Conservation (phyloP, 1,140 invertebrate genomes). For the Nebria ingens region DNA sequence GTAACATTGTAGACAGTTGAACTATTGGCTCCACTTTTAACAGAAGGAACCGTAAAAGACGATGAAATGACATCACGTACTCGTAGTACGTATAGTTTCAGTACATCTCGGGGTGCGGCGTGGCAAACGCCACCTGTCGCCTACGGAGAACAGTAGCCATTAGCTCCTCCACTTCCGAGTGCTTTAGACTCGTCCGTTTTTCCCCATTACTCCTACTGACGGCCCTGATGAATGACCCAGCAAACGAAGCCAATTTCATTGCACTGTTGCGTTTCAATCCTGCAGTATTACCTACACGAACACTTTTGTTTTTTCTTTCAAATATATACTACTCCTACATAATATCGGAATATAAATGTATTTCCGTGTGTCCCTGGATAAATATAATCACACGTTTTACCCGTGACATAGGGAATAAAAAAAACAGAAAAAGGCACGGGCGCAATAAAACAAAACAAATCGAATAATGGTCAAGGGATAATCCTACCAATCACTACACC, state of each 20-base stretch:
- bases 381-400: background rate
- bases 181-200: too few species aligned
- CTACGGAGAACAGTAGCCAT: constrained; percentile 20
- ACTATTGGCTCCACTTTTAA: too few species aligned
- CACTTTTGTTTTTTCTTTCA: background rate
- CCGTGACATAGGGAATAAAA: background rate
- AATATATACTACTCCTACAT: too few species aligned
- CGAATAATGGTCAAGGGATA: background rate
- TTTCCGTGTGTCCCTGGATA: background rate
- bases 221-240: constrained; percentile 26
- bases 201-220: too few species aligned
- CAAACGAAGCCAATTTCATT: constrained; percentile 30
- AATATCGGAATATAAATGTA: too few species aligned
- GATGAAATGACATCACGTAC: too few species aligned
- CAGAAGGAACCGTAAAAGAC: too few species aligned
- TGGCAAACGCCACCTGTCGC: constrained; percentile 27
- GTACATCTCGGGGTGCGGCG: too few species aligned
- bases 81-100: too few species aligned
- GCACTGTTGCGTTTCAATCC: constrained; percentile 27
- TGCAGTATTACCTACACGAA: background rate
- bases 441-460: too few species aligned
- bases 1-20: too few species aligned
- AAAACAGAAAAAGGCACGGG: background rate
- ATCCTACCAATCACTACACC: background rate
- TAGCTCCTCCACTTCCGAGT: too few species aligned